Conservation (phyloP, 2,888 invertebrate genomes). For the Polydrusus cervinus region DNA sequence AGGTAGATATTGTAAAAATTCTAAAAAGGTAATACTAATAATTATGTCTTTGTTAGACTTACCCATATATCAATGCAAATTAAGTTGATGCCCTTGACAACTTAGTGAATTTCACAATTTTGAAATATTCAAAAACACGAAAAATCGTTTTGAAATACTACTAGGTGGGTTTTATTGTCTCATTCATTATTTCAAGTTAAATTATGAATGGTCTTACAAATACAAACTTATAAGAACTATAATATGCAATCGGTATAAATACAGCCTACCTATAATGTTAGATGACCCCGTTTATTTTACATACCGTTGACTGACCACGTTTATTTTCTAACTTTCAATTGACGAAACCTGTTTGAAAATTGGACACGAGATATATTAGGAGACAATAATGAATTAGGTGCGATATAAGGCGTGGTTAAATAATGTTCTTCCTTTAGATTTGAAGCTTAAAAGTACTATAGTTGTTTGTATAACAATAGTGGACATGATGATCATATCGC, state of each 20-base stretch:
- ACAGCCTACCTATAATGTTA: conserved; percentile 21
- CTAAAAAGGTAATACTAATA: no score
- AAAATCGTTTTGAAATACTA: neutral
- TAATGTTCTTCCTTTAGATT: conserved; percentile 3
- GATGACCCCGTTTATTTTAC: conserved; percentile 50
- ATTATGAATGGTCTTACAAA: conserved; percentile 18
- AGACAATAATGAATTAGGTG: conserved; percentile 34
- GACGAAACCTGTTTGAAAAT: conserved; percentile 51
- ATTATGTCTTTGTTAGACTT: neutral
- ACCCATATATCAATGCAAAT: conserved; percentile 14
- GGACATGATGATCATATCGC: no score
- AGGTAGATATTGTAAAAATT: neutral
- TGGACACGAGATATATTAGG: conserved; percentile 42
- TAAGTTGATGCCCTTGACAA: neutral
- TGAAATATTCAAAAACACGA: conserved; percentile 20
- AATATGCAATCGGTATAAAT: conserved; percentile 1
- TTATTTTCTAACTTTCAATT: conserved; percentile 54
- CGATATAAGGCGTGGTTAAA: conserved; percentile 23
- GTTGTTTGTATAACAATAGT: no score
- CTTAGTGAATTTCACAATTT: conserved; percentile 20
- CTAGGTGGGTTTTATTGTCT: neutral
- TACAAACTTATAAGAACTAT: conserved; percentile 3
- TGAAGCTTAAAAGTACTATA: neutral
- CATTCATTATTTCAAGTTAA: conserved; percentile 10
- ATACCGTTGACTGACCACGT: conserved; percentile 43